Conservation (phyloP, 2,888 invertebrate genomes). For the Isoperla grammatica region DNA sequence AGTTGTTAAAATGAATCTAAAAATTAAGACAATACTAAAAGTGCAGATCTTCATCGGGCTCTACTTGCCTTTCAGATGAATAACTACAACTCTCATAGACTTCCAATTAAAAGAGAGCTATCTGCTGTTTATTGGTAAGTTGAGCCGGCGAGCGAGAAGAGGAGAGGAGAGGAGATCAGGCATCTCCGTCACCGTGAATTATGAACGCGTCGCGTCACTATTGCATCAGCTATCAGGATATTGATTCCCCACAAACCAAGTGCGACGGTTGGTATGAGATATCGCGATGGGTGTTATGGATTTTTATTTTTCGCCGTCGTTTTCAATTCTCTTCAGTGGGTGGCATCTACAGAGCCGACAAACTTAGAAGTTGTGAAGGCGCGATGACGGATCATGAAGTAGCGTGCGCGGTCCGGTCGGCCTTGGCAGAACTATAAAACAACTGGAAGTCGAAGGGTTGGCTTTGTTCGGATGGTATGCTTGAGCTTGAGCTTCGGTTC, state of each 20-base stretch:
- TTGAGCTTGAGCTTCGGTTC: background rate
- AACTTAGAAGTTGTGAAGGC: conserved; percentile 12
- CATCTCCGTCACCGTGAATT: background rate
- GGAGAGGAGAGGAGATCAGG: no score
- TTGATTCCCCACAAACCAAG: conserved; percentile 9
- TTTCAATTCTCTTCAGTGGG: conserved; percentile 1
- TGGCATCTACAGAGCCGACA: background rate
- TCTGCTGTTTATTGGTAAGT: no score
- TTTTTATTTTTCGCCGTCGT: conserved; percentile 7
- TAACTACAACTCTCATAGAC: no score
- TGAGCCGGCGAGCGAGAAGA: no score
- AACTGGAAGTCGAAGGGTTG: background rate
- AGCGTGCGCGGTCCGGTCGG: conserved; percentile 5
- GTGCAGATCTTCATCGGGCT: no score
- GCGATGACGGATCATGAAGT: conserved; percentile 14
- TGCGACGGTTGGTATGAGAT: conserved; percentile 3
- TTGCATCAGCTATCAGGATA: conserved; percentile 12
- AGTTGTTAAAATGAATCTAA: no score
- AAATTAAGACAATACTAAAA: no score
- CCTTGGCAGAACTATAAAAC: background rate
- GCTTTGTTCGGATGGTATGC: no score
- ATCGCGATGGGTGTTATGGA: conserved; percentile 9
- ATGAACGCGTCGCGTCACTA: conserved; percentile 2
- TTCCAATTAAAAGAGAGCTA: no score
- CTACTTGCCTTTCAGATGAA: no score